Percentiles rank a stretch among this genome's conserved stretches.
These are phyloP conservation scores for Sesamia inferens DNA, from an alignment of 2,888 invertebrate genomes.

Conservation along the genomic window DNA sequence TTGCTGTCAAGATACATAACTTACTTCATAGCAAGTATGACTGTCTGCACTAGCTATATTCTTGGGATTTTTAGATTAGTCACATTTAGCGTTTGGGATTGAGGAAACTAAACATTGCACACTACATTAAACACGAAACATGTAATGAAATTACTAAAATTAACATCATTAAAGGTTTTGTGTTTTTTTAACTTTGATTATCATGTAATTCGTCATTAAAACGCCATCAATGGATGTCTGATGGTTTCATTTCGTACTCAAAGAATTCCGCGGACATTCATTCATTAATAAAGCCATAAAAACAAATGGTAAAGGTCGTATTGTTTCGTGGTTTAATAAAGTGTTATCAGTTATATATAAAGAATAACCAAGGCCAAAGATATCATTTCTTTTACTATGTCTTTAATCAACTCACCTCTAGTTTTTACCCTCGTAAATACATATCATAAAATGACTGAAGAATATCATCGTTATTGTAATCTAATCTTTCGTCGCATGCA, in stretches of 20 bases:
- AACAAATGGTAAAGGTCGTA: conserved; percentile 43
- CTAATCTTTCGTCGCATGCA: not conserved
- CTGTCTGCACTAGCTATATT: not conserved
- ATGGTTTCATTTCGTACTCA: conserved; percentile 34
- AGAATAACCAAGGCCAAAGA: conserved; percentile 26
- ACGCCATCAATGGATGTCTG: conserved; percentile 49
- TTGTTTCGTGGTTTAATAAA: conserved; percentile 35
- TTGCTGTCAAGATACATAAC: not conserved
- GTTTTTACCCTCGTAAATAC: not conserved
- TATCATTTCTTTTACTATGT: conserved; percentile 20
- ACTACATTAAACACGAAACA: conserved; percentile 33
- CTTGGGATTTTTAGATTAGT: not conserved
- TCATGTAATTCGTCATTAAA: conserved; percentile 56
- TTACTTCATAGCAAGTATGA: not conserved
- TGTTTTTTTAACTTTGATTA: no score
- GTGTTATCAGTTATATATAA: conserved; percentile 7
- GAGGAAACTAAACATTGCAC: conserved; percentile 10
- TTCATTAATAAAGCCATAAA: conserved; percentile 60
- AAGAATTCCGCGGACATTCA: conserved; percentile 51
- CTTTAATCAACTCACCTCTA: not conserved
- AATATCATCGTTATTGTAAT: not conserved
- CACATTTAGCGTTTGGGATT: not conserved
- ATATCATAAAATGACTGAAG: not conserved
- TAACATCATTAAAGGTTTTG: conserved; percentile 52
- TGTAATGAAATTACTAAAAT: conserved; percentile 38